Base-by-base conservation (phyloP, 2,888 invertebrate species). In the Neoaliturus tenellus region DNA sequence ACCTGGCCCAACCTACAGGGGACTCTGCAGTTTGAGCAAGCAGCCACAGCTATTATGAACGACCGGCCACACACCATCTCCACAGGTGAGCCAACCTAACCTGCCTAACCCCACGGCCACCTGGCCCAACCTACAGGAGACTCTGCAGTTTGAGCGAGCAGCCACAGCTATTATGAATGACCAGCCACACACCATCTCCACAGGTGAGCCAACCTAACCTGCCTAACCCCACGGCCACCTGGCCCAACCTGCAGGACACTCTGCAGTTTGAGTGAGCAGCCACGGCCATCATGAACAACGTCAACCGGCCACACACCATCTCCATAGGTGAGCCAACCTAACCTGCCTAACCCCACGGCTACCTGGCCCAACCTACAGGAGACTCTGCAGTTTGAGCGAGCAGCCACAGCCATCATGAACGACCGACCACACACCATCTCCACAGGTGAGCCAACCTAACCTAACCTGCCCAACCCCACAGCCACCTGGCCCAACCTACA, bases 351-450 rank as follows among this genome's bases (percentile, higher is more conserved):
- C 82, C 85, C 87, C 2, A 94, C 95, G 69, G 93, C 95, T 44
- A 95, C 95, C 25, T 96, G 96, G 96, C 96, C 96, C 3, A 96
- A 96, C 90, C 90, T 96, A 58, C 95, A 95, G 88, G 95, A 96
- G 90, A 94, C 94, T 4, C 89, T 94, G 71, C 95, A 95, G 88
- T 95, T 95, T 88, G 95, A 96, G 88, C 91, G 95, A 67, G 95
- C 95, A 44, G 94, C 95, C 17, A 92, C 93, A 14, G 93, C 95
- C 78, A 94, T 95, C 87, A 94, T 96, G 91, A 94, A 94, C 83
- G 97, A 97, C 87, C 92, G 98, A 86, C 98, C 98, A 0, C 98
- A 98, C 89, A 98, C 98, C 69, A 98, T 98, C 89, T 98, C 98
- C 5, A 95, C 97, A 86, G 95, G 95, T 94, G 89, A 87, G 83